phyloP scores from a whole-genome alignment of 2,797 vertebrate species.

The Poecile montanus region DNA sequence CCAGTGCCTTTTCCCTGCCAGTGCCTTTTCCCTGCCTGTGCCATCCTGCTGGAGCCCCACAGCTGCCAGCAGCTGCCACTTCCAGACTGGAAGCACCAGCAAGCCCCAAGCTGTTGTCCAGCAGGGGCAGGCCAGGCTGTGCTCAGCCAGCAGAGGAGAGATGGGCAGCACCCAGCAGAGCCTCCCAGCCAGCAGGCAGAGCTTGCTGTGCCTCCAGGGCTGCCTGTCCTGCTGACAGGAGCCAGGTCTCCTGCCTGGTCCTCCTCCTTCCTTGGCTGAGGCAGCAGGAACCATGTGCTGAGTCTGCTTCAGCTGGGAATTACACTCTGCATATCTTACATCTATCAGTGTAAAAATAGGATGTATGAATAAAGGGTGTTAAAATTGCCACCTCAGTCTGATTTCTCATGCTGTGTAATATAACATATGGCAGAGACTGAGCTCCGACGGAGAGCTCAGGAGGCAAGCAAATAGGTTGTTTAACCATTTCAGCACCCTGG shows the following conservation, averaged over 20 bases:
- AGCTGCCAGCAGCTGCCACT: background rate
- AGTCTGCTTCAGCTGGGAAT: conserved; percentile 61
- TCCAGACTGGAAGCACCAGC: background rate
- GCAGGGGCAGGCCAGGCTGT: background rate
- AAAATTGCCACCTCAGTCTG: conserved; percentile 62
- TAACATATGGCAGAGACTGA: conserved; percentile 62
- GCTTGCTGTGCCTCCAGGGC: background rate
- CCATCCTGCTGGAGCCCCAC: background rate
- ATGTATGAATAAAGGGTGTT: conserved; percentile 59
- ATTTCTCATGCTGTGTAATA: conserved; percentile 64
- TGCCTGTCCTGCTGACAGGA: background rate
- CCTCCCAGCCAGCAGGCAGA: background rate
- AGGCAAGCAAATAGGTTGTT: conserved; percentile 11
- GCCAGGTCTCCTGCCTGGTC: background rate
- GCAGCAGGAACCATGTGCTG: conserved; percentile 34
- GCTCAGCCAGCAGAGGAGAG: background rate
- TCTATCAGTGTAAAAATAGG: conserved; percentile 70
- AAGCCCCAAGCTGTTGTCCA: background rate
- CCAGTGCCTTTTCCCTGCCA: background rate
- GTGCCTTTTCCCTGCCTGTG: background rate
- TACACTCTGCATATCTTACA: conserved; percentile 55
- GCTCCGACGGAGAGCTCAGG: background rate
- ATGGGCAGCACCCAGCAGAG: background rate
- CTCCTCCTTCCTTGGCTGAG: conserved; percentile 20
- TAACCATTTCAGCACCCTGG: conserved; percentile 30